Conservation (phyloP, 2,113 vertebrate genomes). For the Proterorhinus semilunaris region DNA sequence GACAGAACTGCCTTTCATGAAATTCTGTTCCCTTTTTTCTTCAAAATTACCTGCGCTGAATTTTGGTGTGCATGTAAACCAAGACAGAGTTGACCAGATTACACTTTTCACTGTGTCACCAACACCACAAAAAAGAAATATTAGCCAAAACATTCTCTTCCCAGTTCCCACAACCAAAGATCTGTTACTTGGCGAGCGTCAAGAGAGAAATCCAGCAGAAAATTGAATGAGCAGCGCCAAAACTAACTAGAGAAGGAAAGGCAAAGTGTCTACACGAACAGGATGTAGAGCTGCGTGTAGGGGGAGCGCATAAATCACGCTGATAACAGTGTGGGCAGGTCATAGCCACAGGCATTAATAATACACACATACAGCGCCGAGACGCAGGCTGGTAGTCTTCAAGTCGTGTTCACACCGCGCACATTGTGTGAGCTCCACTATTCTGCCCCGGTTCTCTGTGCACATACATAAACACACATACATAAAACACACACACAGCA, state of each 20-base stretch:
- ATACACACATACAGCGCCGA: constrained; percentile 50
- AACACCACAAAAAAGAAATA: constrained; percentile 23
- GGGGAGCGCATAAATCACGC: constrained; percentile 67
- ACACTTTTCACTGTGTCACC: constrained; percentile 37
- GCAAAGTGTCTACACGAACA: constrained; percentile 47
- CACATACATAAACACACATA: constrained; percentile 6
- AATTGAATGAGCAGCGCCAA: not conserved
- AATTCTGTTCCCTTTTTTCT: no score
- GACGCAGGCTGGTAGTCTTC: constrained; percentile 51
- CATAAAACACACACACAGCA: not conserved
- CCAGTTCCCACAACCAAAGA: not conserved
- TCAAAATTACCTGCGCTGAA: no score
- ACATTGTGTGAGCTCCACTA: constrained; percentile 45
- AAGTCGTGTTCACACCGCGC: constrained; percentile 52
- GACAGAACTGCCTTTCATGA: no score
- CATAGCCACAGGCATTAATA: constrained; percentile 71
- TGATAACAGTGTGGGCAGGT: constrained; percentile 70
- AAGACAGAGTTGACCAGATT: constrained; percentile 28
- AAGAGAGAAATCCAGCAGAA: not conserved
- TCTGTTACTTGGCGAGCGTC: not conserved
- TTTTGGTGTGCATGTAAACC: no score
- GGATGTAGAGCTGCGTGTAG: constrained; percentile 39
- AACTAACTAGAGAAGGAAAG: constrained; percentile 28
- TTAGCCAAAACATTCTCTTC: no score
- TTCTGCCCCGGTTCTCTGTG: constrained; percentile 15